Evolutionary conservation across 2,797 vertebrate genomes (phyloP).

Genomic region (Pseudochirops cupreus): DNA sequence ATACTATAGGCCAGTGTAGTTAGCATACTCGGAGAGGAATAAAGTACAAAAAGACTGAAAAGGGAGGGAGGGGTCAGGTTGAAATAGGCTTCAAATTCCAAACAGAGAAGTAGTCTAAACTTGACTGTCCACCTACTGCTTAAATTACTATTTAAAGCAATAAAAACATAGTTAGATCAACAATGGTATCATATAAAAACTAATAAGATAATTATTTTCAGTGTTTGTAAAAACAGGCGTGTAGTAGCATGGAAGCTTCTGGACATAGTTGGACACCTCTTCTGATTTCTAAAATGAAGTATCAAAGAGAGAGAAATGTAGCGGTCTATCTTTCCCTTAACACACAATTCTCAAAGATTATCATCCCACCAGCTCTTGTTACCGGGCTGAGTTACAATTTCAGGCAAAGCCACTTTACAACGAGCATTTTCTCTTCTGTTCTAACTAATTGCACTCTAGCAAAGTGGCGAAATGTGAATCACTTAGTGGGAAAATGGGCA

Average conservation of each 20-base stretch:
- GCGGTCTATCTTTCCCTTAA: background rate
- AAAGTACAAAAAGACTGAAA: background rate
- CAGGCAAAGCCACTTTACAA: slow-evolving; percentile 70
- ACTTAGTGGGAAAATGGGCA: slow-evolving; percentile 88
- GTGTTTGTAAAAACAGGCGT: background rate
- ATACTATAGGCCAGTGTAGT: background rate
- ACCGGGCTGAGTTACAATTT: slow-evolving; percentile 81
- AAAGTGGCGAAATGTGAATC: slow-evolving; percentile 88
- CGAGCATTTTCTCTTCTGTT: slow-evolving; percentile 79
- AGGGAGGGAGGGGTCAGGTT: background rate
- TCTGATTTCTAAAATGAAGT: background rate
- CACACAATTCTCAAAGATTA: background rate
- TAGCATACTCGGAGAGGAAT: background rate
- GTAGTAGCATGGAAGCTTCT: background rate
- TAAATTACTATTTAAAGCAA: background rate
- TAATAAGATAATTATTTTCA: slow-evolving; percentile 6
- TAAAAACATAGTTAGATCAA: background rate
- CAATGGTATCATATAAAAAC: background rate
- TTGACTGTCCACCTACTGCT: background rate
- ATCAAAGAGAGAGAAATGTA: background rate
- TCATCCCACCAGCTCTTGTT: slow-evolving; percentile 31
- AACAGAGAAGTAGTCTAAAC: background rate
- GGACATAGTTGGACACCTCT: background rate
- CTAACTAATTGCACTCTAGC: slow-evolving; percentile 87
- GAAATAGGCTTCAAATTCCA: background rate